Base-by-base conservation (phyloP, 2,888 invertebrate species). In the Odontocerum albicorne region DNA sequence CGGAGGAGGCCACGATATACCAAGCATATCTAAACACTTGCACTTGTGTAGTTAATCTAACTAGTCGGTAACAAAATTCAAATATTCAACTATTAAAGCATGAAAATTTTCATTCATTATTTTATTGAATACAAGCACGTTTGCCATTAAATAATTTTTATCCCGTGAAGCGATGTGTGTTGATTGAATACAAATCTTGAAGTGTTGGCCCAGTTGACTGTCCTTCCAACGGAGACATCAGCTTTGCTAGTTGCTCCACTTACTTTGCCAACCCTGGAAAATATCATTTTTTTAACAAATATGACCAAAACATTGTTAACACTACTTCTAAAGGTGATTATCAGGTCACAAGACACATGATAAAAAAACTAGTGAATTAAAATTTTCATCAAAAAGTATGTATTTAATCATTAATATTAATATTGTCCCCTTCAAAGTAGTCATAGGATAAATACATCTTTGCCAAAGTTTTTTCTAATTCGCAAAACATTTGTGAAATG, bases 261-360 rank as follows among this genome's bases (percentile, higher is more conserved):
- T 60, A 33, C 44, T 51, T 2, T 45, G 49, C 60, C 60, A 60
- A 31, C 49, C 51, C 60, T 60, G 47, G n/a, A 57, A 57, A 4
- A 33, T 8, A 55, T 12, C 4, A n/a, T 35, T 35, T 7, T 35
- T 35, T 8, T 12, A 35, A 35, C 6, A 4, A 12, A 35, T 35
- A n/a, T 35, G 12, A 35, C 4, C 8, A 35, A 35, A 35, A 6
- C 27, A 16, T n/a, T n/a, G n/a, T n/a, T n/a, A n/a, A n/a, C n/a
- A n/a, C n/a, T n/a, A n/a, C n/a, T n/a, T n/a, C n/a, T n/a, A n/a
- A n/a, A n/a, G n/a, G n/a, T n/a, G n/a, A n/a, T n/a, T n/a, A n/a
- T n/a, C n/a, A n/a, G n/a, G n/a, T n/a, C n/a, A n/a, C n/a, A n/a
- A n/a, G n/a, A n/a, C n/a, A n/a, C n/a, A n/a, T n/a, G n/a, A n/a